These are phyloP conservation scores for Aplysina aerophoba DNA, from an alignment of 37 sponge, comb jelly and placozoan species.

Conservation along the genomic window DNA sequence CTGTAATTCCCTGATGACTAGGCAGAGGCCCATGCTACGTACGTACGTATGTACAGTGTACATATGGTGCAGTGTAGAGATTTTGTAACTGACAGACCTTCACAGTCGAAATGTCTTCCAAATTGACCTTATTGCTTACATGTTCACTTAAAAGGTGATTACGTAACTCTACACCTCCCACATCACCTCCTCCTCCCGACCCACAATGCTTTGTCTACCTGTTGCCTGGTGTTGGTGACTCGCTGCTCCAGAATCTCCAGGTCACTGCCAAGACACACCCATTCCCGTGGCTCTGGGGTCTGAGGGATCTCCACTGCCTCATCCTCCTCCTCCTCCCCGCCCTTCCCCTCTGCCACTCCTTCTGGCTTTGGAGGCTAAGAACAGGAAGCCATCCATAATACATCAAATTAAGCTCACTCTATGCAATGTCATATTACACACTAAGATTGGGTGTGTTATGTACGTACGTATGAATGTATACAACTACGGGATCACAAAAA, in stretches of 20 bases:
- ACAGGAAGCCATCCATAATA: not conserved
- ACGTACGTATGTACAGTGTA: too few relatives aligned
- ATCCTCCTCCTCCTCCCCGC: constrained; percentile 60
- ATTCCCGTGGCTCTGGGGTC: constrained; percentile 84
- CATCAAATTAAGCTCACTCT: not conserved
- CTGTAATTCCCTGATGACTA: too few relatives aligned
- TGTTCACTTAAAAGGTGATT: too few relatives aligned
- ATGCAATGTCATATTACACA: not conserved
- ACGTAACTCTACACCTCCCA: too few relatives aligned
- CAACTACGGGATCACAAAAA: too few relatives aligned
- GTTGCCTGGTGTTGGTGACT: constrained; percentile 57
- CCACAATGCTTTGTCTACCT: constrained; percentile 43
- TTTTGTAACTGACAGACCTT: too few relatives aligned
- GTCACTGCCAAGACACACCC: constrained; percentile 89
- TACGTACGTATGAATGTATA: too few relatives aligned
- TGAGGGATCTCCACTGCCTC: constrained; percentile 67
- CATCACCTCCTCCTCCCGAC: not conserved
- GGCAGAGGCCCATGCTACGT: too few relatives aligned
- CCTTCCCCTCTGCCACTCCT: constrained; percentile 39
- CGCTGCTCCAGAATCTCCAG: constrained; percentile 75
- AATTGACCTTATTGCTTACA: too few relatives aligned
- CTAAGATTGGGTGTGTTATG: too few relatives aligned
- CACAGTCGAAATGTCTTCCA: too few relatives aligned
- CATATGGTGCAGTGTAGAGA: too few relatives aligned
- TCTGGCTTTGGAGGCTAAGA: constrained; percentile 60